phyloP scores from a whole-genome alignment of 2,113 vertebrate species.

The Anthoscopus minutus region DNA sequence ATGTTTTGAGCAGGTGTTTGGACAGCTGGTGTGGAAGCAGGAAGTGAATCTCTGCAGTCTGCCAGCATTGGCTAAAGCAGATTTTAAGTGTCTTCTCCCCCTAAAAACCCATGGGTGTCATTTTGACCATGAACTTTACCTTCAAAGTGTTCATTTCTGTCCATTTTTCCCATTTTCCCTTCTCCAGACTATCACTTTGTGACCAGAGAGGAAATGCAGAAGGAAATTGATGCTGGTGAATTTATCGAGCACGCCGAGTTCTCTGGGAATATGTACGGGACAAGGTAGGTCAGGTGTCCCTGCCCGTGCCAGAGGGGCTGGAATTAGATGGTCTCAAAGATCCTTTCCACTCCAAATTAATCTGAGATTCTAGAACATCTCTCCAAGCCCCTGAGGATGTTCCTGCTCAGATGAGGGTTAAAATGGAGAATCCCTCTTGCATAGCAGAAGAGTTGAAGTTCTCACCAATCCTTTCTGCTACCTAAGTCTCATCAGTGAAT shows the following conservation, averaged over 20 bases:
- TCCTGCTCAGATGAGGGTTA: background rate
- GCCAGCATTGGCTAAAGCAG: background rate
- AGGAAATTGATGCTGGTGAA: constrained; percentile 76
- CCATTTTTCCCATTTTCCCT: background rate
- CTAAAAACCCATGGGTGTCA: accelerated
- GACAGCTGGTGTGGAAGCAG: no score
- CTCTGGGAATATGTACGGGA: constrained; percentile 94
- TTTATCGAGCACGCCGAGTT: constrained; percentile 92
- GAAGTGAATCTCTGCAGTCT: background rate
- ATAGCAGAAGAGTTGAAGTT: background rate
- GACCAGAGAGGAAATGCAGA: constrained; percentile 84
- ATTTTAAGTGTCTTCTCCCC: background rate
- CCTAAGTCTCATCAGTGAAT: background rate
- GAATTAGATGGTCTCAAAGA: accelerated
- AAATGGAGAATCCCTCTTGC: background rate
- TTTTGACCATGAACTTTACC: background rate
- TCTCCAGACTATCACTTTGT: constrained; percentile 92
- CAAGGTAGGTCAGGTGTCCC: constrained; percentile 74
- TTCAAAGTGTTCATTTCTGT: background rate
- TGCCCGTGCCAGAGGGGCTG: background rate
- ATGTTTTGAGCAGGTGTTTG: background rate
- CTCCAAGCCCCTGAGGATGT: background rate
- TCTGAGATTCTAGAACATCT: background rate
- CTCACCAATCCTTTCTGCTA: background rate
- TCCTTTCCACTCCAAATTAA: background rate